Evolutionary conservation across 2,797 vertebrate genomes (phyloP).

Genomic region (Neopelma chrysocephalum): DNA sequence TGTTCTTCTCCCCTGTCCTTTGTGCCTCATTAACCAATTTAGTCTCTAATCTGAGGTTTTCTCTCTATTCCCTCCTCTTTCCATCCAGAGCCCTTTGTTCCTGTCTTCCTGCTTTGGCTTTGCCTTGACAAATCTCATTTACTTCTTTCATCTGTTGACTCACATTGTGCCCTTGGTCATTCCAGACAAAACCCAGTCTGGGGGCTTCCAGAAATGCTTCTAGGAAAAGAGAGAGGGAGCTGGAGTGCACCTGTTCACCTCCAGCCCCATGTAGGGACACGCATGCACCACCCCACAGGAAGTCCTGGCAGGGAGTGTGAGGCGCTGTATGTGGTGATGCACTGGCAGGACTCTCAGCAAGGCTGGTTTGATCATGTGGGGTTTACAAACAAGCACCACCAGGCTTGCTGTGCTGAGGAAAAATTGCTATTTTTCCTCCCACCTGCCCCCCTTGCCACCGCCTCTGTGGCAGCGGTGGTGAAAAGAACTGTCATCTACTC

Average conservation of each 20-base stretch:
- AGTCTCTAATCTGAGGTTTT: background rate
- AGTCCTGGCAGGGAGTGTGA: background rate
- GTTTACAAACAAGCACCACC: background rate
- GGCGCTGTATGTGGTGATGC: accelerated
- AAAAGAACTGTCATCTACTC: accelerated
- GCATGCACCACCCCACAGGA: accelerated
- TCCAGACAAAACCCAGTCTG: background rate
- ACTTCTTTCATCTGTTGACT: background rate
- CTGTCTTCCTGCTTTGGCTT: background rate
- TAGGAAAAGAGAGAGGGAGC: background rate
- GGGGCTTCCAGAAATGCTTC: background rate
- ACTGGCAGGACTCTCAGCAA: background rate
- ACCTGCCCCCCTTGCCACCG: background rate
- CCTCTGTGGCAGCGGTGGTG: accelerated
- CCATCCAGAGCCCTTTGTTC: background rate
- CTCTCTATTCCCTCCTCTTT: background rate
- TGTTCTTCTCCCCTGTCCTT: background rate
- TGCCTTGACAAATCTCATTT: background rate
- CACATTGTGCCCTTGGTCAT: background rate
- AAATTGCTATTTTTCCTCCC: background rate
- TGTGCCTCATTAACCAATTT: background rate
- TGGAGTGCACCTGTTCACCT: background rate
- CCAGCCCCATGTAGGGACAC: accelerated
- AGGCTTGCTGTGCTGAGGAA: background rate
- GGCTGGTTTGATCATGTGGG: background rate